Conservation (phyloP, 1,140 invertebrate species). For the Cylas formicarius region DNA sequence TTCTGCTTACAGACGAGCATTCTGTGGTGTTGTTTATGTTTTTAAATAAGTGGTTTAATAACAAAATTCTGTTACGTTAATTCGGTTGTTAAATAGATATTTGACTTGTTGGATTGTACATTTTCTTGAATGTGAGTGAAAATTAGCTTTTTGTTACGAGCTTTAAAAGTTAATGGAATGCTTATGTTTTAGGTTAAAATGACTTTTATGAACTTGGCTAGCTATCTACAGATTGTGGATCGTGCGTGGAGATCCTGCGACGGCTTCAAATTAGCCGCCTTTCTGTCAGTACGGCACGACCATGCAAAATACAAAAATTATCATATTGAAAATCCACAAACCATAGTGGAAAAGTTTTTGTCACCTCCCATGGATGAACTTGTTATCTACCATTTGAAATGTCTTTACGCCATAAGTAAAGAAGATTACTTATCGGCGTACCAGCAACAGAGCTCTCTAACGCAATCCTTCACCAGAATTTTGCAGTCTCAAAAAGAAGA, state of each 20-base stretch:
- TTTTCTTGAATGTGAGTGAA: no score
- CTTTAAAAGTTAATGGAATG: conserved; percentile 1
- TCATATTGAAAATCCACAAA: conserved; percentile 60
- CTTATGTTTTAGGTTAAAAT: conserved; percentile 23
- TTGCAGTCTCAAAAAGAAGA: conserved; percentile 87
- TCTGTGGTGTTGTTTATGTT: no score
- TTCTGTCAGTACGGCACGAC: conserved; percentile 69
- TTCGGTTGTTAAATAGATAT: no score
- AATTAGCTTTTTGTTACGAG: no score
- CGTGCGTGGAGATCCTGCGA: conserved; percentile 49
- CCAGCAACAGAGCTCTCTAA: conserved; percentile 66
- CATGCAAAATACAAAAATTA: conserved; percentile 66
- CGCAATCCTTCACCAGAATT: conserved; percentile 73
- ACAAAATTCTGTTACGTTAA: no score
- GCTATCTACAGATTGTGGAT: conserved; percentile 46
- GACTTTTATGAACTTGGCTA: conserved; percentile 35
- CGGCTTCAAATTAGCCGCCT: conserved; percentile 50
- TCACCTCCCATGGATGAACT: conserved; percentile 72
- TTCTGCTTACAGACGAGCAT: no score
- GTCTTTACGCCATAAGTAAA: conserved; percentile 55
- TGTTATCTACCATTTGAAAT: conserved; percentile 70
- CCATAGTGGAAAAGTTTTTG: conserved; percentile 62
- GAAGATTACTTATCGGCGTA: conserved; percentile 71
- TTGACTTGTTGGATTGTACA: no score
- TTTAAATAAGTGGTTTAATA: no score